These are phyloP conservation scores for Dendrolimus houi DNA, from an alignment of 2,888 invertebrate species.

Conservation along the genomic window DNA sequence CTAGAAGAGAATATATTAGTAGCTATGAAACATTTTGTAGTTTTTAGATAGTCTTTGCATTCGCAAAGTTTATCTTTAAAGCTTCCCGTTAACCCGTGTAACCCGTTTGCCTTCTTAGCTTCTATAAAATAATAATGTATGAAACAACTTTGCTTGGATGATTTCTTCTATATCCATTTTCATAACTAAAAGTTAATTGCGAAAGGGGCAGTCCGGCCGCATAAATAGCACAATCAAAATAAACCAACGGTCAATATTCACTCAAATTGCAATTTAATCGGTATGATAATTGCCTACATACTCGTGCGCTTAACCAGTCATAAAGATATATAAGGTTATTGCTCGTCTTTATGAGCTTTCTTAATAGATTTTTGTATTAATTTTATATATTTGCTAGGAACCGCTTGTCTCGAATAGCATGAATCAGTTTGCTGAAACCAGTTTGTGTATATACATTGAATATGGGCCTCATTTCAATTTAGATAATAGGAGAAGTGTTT, in stretches of 20 bases:
- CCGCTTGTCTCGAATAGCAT: not conserved
- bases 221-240: too few species aligned
- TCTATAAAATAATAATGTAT: slow-evolving; percentile 4
- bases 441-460: slow-evolving; percentile 41
- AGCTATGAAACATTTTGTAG: too few species aligned
- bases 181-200: too few species aligned
- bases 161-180: too few species aligned
- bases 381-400: not conserved
- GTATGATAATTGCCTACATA: not conserved
- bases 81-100: too few species aligned
- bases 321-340: not conserved
- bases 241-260: too few species aligned
- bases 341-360: not conserved
- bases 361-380: not conserved
- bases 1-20: too few species aligned
- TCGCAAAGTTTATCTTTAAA: too few species aligned
- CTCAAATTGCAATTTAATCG: too few species aligned
- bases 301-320: not conserved
- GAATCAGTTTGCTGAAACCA: slow-evolving; percentile 23
- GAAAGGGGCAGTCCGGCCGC: too few species aligned
- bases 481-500: slow-evolving; percentile 12
- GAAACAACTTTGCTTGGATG: too few species aligned
- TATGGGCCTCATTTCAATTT: slow-evolving; percentile 26
- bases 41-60: too few species aligned
- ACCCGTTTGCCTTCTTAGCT: not conserved